Percentiles rank a stretch among this genome's conserved stretches.
Evolutionary conservation across 2,888 invertebrate species (phyloP).

Genomic region (Hoplodrina ambigua): DNA sequence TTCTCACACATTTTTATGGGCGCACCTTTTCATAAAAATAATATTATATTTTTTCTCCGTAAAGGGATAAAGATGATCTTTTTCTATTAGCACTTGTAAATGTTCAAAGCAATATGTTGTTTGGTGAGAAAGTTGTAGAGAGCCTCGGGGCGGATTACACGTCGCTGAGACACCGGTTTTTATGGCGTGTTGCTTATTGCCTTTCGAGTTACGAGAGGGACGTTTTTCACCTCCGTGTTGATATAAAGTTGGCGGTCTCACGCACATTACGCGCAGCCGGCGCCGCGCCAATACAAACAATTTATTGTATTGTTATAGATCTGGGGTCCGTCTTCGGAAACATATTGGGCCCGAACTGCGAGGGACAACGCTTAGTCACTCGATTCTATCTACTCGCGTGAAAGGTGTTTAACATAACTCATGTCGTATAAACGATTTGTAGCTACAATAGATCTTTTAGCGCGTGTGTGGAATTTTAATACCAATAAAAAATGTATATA

Average conservation of each 20-base stretch:
- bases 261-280: constrained; percentile 84
- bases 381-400: constrained; percentile 48
- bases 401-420: constrained; percentile 54
- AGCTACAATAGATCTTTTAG: constrained; percentile 27
- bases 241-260: constrained; percentile 80
- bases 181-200: constrained; percentile 77
- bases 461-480: constrained; percentile 40
- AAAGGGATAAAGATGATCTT: constrained; percentile 60
- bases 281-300: constrained; percentile 79
- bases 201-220: constrained; percentile 74
- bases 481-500: constrained; percentile 26
- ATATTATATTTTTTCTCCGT: constrained; percentile 48
- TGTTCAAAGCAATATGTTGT: constrained; percentile 63
- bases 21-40: constrained; percentile 59
- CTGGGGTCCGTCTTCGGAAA: constrained; percentile 74
- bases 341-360: constrained; percentile 75
- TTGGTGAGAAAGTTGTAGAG: constrained; percentile 54
- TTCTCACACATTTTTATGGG: constrained; percentile 52
- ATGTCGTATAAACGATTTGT: constrained; percentile 51
- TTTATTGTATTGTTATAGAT: constrained; percentile 87
- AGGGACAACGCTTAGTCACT: constrained; percentile 68
- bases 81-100: constrained; percentile 64
- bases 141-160: constrained; percentile 63
- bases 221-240: constrained; percentile 81
- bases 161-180: constrained; percentile 71